Conservation (phyloP, 2,113 vertebrate genomes). For the Bagarius yarrelli region DNA sequence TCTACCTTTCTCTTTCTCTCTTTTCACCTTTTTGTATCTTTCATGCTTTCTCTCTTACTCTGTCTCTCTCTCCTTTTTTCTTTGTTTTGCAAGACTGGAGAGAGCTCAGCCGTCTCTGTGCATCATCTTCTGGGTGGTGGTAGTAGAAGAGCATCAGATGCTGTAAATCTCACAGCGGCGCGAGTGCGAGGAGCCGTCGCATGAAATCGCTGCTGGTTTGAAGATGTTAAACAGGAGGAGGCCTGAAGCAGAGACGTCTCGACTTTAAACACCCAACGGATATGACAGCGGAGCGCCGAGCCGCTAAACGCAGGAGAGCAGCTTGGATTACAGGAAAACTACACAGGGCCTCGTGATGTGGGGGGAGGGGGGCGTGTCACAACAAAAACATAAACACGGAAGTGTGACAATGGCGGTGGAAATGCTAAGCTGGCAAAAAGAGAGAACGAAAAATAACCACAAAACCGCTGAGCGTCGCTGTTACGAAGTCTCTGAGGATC, state of each 20-base stretch:
- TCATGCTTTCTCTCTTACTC: too few species aligned
- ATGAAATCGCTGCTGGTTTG: slow-evolving; percentile 46
- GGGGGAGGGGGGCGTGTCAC: background rate
- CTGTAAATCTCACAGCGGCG: slow-evolving; percentile 50
- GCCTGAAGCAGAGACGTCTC: slow-evolving; percentile 56
- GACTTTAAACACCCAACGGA: slow-evolving; percentile 64
- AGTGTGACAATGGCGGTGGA: too few species aligned
- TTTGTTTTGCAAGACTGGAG: background rate
- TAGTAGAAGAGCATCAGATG: slow-evolving; percentile 37
- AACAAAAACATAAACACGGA: slow-evolving; percentile 15
- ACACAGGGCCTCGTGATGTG: background rate
- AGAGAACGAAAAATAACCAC: background rate
- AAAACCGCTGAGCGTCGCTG: background rate
- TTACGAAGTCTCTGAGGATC: too few species aligned
- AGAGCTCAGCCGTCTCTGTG: slow-evolving; percentile 43
- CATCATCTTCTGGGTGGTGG: slow-evolving; percentile 46
- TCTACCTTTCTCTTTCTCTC: too few species aligned
- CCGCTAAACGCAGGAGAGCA: slow-evolving; percentile 50
- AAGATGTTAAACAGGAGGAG: slow-evolving; percentile 53
- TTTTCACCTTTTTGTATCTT: too few species aligned
- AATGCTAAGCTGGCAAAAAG: background rate
- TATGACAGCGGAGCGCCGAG: slow-evolving; percentile 69
- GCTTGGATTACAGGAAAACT: slow-evolving; percentile 26
- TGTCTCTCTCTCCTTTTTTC: too few species aligned
- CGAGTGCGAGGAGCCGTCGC: slow-evolving; percentile 48